Conservation (phyloP, 2,888 invertebrate species). For the Caenorhabditis auriculariae region DNA sequence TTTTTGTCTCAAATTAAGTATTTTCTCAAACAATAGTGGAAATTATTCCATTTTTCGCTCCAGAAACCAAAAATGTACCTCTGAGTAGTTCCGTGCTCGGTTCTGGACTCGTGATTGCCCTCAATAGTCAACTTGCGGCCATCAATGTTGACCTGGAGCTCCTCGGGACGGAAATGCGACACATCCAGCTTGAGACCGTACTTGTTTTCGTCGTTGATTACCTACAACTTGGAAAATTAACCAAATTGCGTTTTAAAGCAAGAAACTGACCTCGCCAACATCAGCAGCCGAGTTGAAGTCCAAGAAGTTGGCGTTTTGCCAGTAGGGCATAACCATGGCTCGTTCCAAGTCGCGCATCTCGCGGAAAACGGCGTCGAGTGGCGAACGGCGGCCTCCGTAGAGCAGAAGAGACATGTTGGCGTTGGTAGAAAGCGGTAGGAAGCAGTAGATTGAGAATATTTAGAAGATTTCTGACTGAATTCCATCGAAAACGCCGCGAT, state of each 20-base stretch:
- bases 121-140: conserved; percentile 9
- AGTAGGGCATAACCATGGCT: conserved; percentile 5
- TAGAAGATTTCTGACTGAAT: too few species aligned
- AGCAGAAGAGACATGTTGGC: background rate
- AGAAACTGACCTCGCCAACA: background rate
- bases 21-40: too few species aligned
- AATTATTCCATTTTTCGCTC: background rate
- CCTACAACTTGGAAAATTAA: conserved; percentile 3
- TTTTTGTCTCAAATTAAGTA: too few species aligned
- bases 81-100: conserved; percentile 10
- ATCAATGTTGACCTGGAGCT: conserved; percentile 10
- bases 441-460: too few species aligned
- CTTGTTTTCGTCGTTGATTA: conserved; percentile 3
- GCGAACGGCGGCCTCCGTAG: background rate
- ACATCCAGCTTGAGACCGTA: conserved; percentile 8
- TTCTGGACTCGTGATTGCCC: conserved; percentile 7
- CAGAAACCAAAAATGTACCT: background rate
- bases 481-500: too few species aligned
- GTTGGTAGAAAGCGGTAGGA: too few species aligned
- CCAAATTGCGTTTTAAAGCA: background rate
- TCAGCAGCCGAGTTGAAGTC: conserved; percentile 9
- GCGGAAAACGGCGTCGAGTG: conserved; percentile 4
- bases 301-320: conserved; percentile 2
- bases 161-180: conserved; percentile 11
- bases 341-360: conserved; percentile 5